Percentiles rank a stretch among this genome's conserved stretches.
These are phyloP conservation scores for Alauda arvensis DNA, from an alignment of 2,797 vertebrate species.

Conservation along the genomic window DNA sequence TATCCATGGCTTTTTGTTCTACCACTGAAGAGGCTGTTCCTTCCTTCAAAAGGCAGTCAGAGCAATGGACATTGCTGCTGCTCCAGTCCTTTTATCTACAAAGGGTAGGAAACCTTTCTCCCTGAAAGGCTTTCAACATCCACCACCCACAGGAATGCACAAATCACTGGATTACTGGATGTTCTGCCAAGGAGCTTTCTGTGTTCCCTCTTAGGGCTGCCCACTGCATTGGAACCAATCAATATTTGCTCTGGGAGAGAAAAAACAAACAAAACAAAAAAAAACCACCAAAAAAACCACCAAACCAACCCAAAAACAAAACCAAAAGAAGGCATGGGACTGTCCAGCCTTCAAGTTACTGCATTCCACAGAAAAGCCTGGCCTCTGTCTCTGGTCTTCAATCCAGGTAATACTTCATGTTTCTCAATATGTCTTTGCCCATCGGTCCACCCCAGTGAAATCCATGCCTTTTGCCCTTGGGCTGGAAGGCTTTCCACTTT, in stretches of 20 bases:
- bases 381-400: not conserved
- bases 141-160: not conserved
- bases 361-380: not conserved
- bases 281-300: no score
- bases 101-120: not conserved
- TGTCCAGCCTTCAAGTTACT: not conserved
- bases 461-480: not conserved
- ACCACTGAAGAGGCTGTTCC: not conserved
- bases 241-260: not conserved
- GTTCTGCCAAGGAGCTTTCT: not conserved
- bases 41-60: not conserved
- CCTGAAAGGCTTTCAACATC: slow-evolving; percentile 12
- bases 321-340: fast-evolving
- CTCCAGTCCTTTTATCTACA: not conserved
- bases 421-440: not conserved
- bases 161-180: not conserved
- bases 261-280: fast-evolving
- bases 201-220: slow-evolving; percentile 1
- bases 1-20: not conserved
- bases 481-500: not conserved
- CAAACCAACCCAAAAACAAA: no score
- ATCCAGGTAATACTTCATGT: not conserved
- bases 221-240: not conserved
- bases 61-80: not conserved
- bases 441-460: not conserved